Evolutionary conservation across 2,797 vertebrate species (phyloP), one percentile per base, ranked within the genome.

Genomic region (Gadopsis marmoratus): DNA sequence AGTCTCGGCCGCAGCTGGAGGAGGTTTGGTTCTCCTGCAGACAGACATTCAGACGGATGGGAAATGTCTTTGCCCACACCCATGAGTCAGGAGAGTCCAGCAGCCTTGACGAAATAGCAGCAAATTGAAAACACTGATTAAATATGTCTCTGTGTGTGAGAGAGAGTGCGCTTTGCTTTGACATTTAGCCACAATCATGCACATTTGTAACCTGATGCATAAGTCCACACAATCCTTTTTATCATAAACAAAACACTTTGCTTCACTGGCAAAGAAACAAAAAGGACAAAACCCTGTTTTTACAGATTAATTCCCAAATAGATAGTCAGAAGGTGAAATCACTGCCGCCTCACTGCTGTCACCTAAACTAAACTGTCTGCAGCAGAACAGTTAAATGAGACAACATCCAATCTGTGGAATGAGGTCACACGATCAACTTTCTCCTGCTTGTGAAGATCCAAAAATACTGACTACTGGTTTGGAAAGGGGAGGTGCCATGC

Each of bases 11-110:
- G 70, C 66, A 37, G 65, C 0, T 7, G 50, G 53, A 79, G 69
- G 60, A 11, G 43, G 9, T 53, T 65, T n/a, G 19, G 29, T 69
- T 80, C 73, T 81, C 50, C 69, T 58, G 68, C 48, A 35, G 71
- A 69, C 10, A 4, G 61, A 78, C 55, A 47, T n/a, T 82, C 68
- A 79, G 47, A 43, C 8, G 14, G 59, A 58, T n/a, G 9, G 21
- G 21, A 73, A 33, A 51, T 0, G 16, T 66, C 67, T 71, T 58
- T 55, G 61, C 70, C 71, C 51, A 64, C 79, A 86, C 73, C 83
- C 91, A 87, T 91, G 48, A 83, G 89, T 70, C 72, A 83, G 72
- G n/a, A 78, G 12, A 64, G 70, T 48, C 51, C 60, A 39, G 53
- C 31, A 63, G 67, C 83, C 91, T 90, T 78, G 75, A 54, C 43